These are phyloP conservation scores for Pardalotus punctatus DNA, from an alignment of 2,113 vertebrate species.

Conservation along the genomic window DNA sequence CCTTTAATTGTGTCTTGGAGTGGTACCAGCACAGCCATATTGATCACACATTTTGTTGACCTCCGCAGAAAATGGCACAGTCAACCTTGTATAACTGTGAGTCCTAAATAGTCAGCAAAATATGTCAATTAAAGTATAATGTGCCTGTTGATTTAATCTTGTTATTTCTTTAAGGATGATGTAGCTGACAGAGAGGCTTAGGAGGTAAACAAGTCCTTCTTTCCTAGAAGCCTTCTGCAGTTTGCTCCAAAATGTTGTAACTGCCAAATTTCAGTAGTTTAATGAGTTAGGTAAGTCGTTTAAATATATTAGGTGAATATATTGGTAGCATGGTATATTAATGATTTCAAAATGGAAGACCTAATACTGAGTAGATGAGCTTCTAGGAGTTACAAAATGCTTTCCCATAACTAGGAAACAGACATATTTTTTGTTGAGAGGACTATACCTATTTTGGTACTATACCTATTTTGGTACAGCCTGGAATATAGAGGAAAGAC, in stretches of 20 bases:
- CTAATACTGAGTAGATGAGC: neutral
- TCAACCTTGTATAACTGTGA: accelerated
- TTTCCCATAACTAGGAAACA: neutral
- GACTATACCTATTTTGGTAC: neutral
- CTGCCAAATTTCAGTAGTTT: neutral
- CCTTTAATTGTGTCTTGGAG: neutral
- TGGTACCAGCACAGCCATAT: neutral
- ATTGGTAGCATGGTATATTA: neutral
- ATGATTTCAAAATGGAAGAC: neutral
- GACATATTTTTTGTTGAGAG: neutral
- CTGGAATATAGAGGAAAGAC: neutral
- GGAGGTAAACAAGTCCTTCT: neutral
- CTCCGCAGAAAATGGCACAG: neutral
- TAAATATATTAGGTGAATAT: neutral
- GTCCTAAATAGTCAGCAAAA: neutral
- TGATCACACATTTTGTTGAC: neutral
- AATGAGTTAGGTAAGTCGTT: neutral
- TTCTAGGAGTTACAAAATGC: neutral
- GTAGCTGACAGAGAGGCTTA: neutral
- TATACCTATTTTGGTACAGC: neutral
- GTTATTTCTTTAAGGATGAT: neutral
- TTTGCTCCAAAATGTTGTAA: neutral
- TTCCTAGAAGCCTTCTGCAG: neutral
- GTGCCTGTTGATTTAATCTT: neutral
- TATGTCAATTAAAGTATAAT: neutral